Evolutionary conservation across 92 coral and sea anemone genomes (phyloP).

Genomic region (Paramuricea clavata): DNA sequence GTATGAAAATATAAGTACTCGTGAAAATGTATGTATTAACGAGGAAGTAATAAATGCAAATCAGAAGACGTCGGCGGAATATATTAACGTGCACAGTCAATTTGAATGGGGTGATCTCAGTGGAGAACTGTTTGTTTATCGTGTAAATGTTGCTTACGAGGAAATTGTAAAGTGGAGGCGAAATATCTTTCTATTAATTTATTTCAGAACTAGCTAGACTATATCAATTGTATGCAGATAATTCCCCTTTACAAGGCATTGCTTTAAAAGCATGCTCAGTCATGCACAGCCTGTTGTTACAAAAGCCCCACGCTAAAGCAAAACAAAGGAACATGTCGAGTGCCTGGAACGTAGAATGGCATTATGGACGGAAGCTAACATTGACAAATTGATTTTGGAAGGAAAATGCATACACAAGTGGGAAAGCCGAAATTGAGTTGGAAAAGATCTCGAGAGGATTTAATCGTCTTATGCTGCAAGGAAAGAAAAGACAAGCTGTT

Average conservation of each 20-base stretch:
- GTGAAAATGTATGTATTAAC: background rate
- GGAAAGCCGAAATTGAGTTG: background rate
- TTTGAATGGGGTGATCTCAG: background rate
- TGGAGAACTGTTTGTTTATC: background rate
- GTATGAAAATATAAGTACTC: background rate
- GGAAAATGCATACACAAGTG: background rate
- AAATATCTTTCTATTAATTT: background rate
- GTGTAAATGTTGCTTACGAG: background rate
- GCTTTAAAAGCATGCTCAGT: too few relatives aligned
- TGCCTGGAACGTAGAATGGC: background rate
- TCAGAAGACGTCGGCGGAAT: background rate
- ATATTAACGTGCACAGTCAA: background rate
- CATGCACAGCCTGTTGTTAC: too few relatives aligned
- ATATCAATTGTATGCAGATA: background rate
- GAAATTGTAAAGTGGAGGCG: background rate
- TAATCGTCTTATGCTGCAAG: slow-evolving; percentile 38
- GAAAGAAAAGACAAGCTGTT: slow-evolving; percentile 38
- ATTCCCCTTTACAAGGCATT: background rate
- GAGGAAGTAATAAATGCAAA: slow-evolving; percentile 14
- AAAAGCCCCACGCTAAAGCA: background rate
- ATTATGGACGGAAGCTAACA: too few relatives aligned
- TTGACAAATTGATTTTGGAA: background rate
- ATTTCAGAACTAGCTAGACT: background rate
- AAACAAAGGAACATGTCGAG: background rate
- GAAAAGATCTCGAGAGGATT: slow-evolving; percentile 32